Evolutionary conservation across 2,797 vertebrate genomes (phyloP), one percentile per base, ranked within the genome.

Genomic region (Acanthiza pusilla): DNA sequence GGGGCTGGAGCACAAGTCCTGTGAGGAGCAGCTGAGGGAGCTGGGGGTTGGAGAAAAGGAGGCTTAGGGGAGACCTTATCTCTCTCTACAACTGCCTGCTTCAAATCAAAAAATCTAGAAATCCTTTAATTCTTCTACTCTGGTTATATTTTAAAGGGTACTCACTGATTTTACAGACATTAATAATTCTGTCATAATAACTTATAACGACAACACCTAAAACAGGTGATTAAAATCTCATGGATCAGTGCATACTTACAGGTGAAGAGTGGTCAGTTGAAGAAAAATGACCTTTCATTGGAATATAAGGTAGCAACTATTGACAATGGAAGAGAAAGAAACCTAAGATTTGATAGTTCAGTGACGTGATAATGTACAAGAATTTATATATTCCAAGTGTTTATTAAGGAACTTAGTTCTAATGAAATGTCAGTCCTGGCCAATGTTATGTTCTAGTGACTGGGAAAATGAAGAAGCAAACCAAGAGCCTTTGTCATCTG

Each of bases 21-120:
- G 3, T 30, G 27, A 9, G 20, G 7, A 40, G 6, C 5, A 1
- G 8, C 4, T 57, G 50, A 25, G 6, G 10, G 4, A 73, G 5
- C 4, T 47, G 26, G 34, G 34, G 13, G 0, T 3, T 84, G 55
- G 22, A 68, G 79, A 18, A 51, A 13, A 67, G 23, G 15, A 48
- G 26, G 13, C 25, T 88, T 16, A 25, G 11, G 10, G 17, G n/a
- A 50, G 21, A 55, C 29, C 6, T 58, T 17, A 32, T 9, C 4
- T 19, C 17, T 48, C 27, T 67, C 20, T 62, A 13, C 48, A 62
- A 13, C 7, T 40, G 11, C 11, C 8, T 51, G 8, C 15, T 79
- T 91, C n/a, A 79, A 82, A 63, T 54, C 7, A 23, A 50, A 47
- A 26, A 36, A 26, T 12, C 65, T 38, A 42, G 21, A n/a, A 42